phyloP scores from a whole-genome alignment of 1,140 invertebrate genomes.

The Brachionus calyciflorus region DNA sequence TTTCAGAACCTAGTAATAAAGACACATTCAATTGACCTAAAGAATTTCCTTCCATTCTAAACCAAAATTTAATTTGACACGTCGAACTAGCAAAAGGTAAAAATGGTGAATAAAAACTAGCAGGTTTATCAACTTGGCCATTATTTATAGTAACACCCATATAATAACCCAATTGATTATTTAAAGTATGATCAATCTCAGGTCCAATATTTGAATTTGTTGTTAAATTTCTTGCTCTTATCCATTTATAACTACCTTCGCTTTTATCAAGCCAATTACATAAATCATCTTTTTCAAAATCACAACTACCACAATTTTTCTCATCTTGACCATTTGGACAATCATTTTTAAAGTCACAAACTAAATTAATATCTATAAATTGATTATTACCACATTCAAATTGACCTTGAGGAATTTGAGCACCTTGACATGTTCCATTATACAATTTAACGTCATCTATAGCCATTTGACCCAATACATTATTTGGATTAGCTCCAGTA shows the following conservation, averaged over 20 bases:
- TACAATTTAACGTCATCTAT: constrained; percentile 52
- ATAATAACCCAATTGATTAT: constrained; percentile 14
- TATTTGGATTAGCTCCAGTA: constrained; percentile 48
- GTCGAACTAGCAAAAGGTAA: constrained; percentile 51
- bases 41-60: constrained; percentile 71
- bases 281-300: constrained; percentile 51
- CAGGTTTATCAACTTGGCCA: constrained; percentile 60
- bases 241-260: constrained; percentile 54
- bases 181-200: constrained; percentile 48
- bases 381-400: constrained; percentile 50
- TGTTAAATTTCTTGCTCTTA: constrained; percentile 21
- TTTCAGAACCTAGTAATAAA: constrained; percentile 47
- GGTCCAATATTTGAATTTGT: constrained; percentile 44
- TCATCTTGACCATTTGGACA: constrained; percentile 56
- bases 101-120: constrained; percentile 62
- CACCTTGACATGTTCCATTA: constrained; percentile 49
- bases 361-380: constrained; percentile 43
- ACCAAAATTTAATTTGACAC: constrained; percentile 71
- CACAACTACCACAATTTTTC: constrained; percentile 55
- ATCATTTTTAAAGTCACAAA: constrained; percentile 55
- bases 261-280: constrained; percentile 58
- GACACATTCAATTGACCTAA: constrained; percentile 54
- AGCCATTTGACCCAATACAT: constrained; percentile 51
- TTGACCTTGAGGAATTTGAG: not conserved
- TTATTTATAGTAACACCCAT: constrained; percentile 30